Evolutionary conservation across 2,113 vertebrate genomes (phyloP).

Genomic region (Axis porcinus): DNA sequence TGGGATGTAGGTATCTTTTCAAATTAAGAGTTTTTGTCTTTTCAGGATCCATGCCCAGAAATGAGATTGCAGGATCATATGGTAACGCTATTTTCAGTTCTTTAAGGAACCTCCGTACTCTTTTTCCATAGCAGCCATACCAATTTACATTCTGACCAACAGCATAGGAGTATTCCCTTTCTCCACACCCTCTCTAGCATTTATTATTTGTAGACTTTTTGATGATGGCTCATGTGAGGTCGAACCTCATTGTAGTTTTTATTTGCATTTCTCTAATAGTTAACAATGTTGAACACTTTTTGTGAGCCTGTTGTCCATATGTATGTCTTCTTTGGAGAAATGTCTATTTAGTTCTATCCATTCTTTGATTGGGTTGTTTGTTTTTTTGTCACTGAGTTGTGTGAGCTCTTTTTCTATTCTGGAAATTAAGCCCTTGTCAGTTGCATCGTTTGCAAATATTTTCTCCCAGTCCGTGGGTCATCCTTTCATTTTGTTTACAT

Average conservation of each 20-base stretch:
- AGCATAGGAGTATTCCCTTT: background rate
- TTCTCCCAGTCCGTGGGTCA: background rate
- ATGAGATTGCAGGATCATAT: background rate
- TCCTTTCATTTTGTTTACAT: background rate
- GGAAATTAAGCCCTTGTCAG: background rate
- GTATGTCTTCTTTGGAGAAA: background rate
- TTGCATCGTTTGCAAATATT: background rate
- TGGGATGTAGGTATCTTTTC: background rate
- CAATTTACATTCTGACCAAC: background rate
- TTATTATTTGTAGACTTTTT: background rate
- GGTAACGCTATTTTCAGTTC: background rate
- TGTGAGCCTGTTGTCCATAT: background rate
- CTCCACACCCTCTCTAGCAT: background rate
- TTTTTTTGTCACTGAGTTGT: background rate
- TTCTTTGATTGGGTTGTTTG: background rate
- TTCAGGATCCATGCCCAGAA: background rate
- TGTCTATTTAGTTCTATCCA: background rate
- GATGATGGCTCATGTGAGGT: background rate
- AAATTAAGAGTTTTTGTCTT: background rate
- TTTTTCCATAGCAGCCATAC: background rate
- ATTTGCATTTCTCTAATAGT: background rate
- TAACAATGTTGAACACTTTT: background rate
- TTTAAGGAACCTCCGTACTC: background rate
- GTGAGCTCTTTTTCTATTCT: background rate
- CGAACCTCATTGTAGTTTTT: background rate